Conservation (phyloP, 2,113 vertebrate genomes). For the Trinectes maculatus region DNA sequence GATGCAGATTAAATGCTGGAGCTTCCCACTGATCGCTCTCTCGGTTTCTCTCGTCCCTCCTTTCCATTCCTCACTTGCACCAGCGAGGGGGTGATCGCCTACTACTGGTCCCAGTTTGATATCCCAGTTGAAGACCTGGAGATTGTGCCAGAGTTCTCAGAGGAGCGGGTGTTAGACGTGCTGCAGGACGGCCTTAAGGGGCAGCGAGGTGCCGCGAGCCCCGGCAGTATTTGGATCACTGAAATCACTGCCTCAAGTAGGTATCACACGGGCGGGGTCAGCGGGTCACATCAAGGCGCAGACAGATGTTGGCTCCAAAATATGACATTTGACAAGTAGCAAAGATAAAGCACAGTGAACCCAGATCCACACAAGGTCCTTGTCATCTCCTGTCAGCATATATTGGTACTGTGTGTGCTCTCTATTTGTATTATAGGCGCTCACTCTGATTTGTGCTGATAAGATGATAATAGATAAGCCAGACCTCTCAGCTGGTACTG, state of each 20-base stretch:
- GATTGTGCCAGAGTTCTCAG: conserved; percentile 67
- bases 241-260: conserved; percentile 76
- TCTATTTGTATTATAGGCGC: conserved; percentile 51
- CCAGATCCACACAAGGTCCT: conserved; percentile 37
- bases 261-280: conserved; percentile 25
- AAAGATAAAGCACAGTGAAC: conserved; percentile 31
- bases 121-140: conserved; percentile 69
- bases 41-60: neutral
- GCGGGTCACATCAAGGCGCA: neutral
- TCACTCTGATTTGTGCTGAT: conserved; percentile 65
- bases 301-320: conserved; percentile 2
- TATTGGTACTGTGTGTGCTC: conserved; percentile 48
- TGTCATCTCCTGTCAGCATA: conserved; percentile 57
- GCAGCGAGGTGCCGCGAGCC: neutral
- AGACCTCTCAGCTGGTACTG: conserved; percentile 67
- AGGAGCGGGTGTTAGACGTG: conserved; percentile 65
- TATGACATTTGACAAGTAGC: conserved; percentile 38
- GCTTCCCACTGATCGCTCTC: neutral
- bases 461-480: conserved; percentile 69
- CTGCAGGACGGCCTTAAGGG: conserved; percentile 52
- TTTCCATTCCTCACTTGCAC: neutral
- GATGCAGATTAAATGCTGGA: conserved; percentile 1
- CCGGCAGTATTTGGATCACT: conserved; percentile 24
- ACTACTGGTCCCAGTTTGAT: conserved; percentile 80
- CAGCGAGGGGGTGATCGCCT: conserved; percentile 80